Conservation (phyloP, 2,113 vertebrate genomes). For the Brienomyrus longianalis region DNA sequence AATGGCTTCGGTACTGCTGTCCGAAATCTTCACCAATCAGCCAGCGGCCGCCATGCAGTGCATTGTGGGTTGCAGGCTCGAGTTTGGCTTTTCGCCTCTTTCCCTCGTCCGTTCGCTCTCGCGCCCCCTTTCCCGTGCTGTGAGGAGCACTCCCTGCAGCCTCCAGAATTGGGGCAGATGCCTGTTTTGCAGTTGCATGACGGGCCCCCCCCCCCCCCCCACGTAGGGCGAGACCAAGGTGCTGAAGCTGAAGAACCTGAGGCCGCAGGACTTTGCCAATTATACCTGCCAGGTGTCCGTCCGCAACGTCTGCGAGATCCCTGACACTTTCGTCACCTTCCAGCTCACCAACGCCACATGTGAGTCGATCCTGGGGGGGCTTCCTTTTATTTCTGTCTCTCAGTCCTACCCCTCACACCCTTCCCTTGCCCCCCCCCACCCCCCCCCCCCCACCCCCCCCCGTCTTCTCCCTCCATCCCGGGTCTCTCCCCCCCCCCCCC, state of each 20-base stretch:
- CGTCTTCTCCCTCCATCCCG: no score
- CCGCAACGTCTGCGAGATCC: conserved; percentile 89
- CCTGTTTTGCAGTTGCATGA: background rate
- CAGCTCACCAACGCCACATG: conserved; percentile 87
- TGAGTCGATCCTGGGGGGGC: conserved; percentile 44
- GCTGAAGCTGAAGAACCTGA: conserved; percentile 90
- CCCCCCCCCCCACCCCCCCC: no score
- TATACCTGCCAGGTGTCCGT: conserved; percentile 96
- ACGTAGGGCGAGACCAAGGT: conserved; percentile 94
- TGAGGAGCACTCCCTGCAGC: no score
- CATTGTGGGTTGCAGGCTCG: background rate
- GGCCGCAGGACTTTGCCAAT: conserved; percentile 88
- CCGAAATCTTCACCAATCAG: background rate
- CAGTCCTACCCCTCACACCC: background rate
- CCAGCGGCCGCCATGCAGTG: background rate
- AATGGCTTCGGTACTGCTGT: background rate
- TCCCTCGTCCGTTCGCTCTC: background rate
- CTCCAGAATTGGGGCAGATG: background rate
- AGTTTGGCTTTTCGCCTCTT: background rate
- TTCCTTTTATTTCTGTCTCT: background rate
- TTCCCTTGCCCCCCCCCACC: conserved; percentile 10
- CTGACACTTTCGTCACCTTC: conserved; percentile 87
- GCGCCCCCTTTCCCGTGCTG: background rate
- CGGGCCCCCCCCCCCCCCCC: background rate
- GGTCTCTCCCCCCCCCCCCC: no score